Percentiles rank a stretch among this genome's conserved stretches.
phyloP scores from a whole-genome alignment of 1,140 invertebrate genomes.

The silkworm (Bombyx mori) region ASM3026992v2 NC_085117.1:12080501-12081000 shows the following conservation, averaged over 20 bases:
- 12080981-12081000: no score
- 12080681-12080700: constrained; percentile 69
- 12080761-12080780: constrained; percentile 77
- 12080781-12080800: constrained; percentile 77
- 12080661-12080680: constrained; percentile 77
- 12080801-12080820: constrained; percentile 62
- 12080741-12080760: constrained; percentile 80
- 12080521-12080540: constrained; percentile 68
- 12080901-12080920: no score
- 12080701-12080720: constrained; percentile 78
- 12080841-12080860: no score
- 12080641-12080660: constrained; percentile 61
- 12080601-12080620: neutral
- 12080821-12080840: neutral
- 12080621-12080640: neutral
- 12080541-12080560: constrained; percentile 68
- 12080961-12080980: no score
- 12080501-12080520: constrained; percentile 70
- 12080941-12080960: no score
- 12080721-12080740: constrained; percentile 81
- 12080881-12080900: no score
- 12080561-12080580: constrained; percentile 56
- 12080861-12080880: no score
- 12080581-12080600: neutral
- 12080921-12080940: no score